Conservation (phyloP, 2,888 invertebrate genomes). For the Monoplex corrugatus region DNA sequence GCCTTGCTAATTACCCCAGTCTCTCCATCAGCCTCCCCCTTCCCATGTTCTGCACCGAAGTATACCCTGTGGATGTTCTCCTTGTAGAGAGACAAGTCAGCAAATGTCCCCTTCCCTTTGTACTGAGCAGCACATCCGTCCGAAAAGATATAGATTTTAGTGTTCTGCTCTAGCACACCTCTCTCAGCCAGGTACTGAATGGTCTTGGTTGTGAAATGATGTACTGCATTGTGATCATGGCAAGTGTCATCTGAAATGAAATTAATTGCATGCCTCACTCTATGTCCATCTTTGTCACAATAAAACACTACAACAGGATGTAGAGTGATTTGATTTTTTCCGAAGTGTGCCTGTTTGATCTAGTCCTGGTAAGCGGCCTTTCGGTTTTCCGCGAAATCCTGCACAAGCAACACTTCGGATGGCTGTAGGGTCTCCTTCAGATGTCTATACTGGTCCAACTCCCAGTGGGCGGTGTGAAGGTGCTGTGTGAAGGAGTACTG, state of each 20-base stretch:
- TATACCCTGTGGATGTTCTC: background rate
- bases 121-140: constrained; percentile 40
- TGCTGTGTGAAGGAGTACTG: background rate
- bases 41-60: constrained; percentile 47
- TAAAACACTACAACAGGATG: constrained; percentile 38
- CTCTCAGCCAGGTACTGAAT: background rate
- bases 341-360: constrained; percentile 30
- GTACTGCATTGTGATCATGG: constrained; percentile 41
- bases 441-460: constrained; percentile 16
- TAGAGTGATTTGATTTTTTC: constrained; percentile 35
- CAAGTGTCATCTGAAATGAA: constrained; percentile 38
- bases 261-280: background rate
- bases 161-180: background rate
- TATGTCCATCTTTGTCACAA: background rate
- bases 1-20: constrained; percentile 38
- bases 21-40: constrained; percentile 47
- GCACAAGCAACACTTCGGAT: constrained; percentile 25
- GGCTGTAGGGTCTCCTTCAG: background rate
- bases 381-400: constrained; percentile 42
- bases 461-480: constrained; percentile 25
- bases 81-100: constrained; percentile 1
- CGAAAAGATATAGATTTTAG: constrained; percentile 21
- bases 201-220: background rate
- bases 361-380: constrained; percentile 30
- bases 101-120: constrained; percentile 26